A percentile compares a stretch with the other conserved stretches of the same genome.
These are phyloP conservation scores for Oasisia sp. DNA, from an alignment of 2,888 invertebrate species.

Conservation along the genomic window DNA sequence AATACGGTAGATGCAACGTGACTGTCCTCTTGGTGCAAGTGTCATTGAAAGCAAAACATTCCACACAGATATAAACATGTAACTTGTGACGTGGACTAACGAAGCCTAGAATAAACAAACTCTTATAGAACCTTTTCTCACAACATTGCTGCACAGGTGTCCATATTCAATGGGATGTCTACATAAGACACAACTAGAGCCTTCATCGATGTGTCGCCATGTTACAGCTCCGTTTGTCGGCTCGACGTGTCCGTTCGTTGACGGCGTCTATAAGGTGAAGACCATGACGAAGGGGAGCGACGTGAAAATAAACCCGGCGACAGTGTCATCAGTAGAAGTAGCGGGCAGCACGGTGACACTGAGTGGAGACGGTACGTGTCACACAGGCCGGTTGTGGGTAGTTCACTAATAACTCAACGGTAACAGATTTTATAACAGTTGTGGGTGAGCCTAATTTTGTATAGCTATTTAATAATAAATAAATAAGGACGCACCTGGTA, in stretches of 20 bases:
- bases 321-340: neutral
- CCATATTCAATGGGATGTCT: neutral
- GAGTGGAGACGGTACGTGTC: neutral
- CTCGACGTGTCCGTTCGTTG: neutral
- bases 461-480: no score
- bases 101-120: no score
- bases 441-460: no score
- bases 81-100: no score
- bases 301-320: neutral
- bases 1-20: no score
- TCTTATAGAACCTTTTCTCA: no score
- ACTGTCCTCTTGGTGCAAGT: no score
- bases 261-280: neutral
- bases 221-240: neutral
- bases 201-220: neutral
- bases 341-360: neutral
- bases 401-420: neutral
- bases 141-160: no score
- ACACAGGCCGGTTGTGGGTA: neutral
- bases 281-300: neutral
- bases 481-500: no score
- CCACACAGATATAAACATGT: no score
- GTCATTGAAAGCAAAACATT: no score
- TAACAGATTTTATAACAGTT: no score
- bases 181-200: neutral